Evolutionary conservation across 2,888 invertebrate species (phyloP), one percentile per base, ranked within the genome.

Genomic region (Dromius quadrimaculatus): DNA sequence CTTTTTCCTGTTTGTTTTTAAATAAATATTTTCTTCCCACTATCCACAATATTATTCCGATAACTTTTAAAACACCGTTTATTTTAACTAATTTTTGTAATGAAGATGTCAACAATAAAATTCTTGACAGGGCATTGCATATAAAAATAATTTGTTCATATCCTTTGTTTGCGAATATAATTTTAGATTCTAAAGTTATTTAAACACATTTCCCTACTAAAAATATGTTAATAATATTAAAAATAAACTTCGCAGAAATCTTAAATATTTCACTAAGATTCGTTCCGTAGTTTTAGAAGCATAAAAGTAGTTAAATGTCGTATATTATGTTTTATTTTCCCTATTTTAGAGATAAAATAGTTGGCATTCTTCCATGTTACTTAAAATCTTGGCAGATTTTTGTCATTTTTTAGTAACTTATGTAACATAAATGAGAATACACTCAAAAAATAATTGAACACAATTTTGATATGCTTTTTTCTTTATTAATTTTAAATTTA

Each of bases 1-100:
- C 32, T 6, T 47, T 54, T 32, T 54, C 50, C 50, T 54, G 50
- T 54, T 54, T 54, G 28, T 32, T 28, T 28, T 8, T 1, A 19
- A n/a, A 23, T 28, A 54, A 54, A 54, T 54, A 54, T 54, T 54
- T 54, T 54, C 50, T 15, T 8, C 4, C n/a, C 20, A 47, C 50
- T 28, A 28, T 32, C 28, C 23, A 54, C 15, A 54, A 28, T 54
- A 54, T 54, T 54, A 47, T 47, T 47, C 13, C 23, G 13, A 47
- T 47, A 20, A 47, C 23, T 47, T 47, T 47, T 22, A 47, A 11
- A 22, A 1, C 6, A 43, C 6, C 20, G 22, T 47, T 47, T 47
- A 47, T 47, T 23, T 47, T 11, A 4, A 11, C 6, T 6, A 15
- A 17, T 15, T 15, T 19, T 41, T 15, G 13, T 15, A 41, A 41